Evolutionary conservation across 2,113 vertebrate species (phyloP).

Genomic region (Solea solea): DNA sequence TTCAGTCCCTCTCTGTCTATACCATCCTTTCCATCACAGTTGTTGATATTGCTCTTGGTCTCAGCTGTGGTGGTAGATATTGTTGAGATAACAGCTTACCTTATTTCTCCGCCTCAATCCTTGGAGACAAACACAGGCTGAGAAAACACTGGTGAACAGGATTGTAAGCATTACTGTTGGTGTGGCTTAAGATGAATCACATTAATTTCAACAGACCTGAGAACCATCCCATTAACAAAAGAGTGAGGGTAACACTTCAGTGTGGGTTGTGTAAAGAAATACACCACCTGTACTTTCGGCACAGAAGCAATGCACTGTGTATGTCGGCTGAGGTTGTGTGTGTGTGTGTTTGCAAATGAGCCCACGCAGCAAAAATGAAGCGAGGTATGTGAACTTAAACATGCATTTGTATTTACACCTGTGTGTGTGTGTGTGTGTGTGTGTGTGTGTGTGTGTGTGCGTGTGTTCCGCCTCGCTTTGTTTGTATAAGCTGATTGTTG

Average conservation of each 20-base stretch:
- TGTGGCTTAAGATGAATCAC: constrained; percentile 38
- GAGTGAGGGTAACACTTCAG: constrained; percentile 27
- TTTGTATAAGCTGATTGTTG: constrained; percentile 27
- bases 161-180: constrained; percentile 46
- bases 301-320: constrained; percentile 23
- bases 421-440: constrained; percentile 6
- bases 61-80: constrained; percentile 60
- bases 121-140: constrained; percentile 54
- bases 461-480: constrained; percentile 14
- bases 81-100: constrained; percentile 52
- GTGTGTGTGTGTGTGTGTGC: constrained; percentile 14
- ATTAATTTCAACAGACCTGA: constrained; percentile 31
- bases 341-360: constrained; percentile 54
- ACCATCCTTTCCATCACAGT: constrained; percentile 19
- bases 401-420: constrained; percentile 33
- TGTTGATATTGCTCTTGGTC: constrained; percentile 52
- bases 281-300: not conserved
- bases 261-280: constrained; percentile 42
- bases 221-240: constrained; percentile 35
- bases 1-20: constrained; percentile 21
- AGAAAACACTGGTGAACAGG: constrained; percentile 52
- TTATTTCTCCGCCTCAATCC: constrained; percentile 34
- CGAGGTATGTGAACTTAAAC: constrained; percentile 15
- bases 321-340: constrained; percentile 32
- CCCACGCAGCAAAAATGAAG: constrained; percentile 54